Evolutionary conservation across 1,140 invertebrate genomes (phyloP).

Genomic region (Zaprionus nigranus): DNA sequence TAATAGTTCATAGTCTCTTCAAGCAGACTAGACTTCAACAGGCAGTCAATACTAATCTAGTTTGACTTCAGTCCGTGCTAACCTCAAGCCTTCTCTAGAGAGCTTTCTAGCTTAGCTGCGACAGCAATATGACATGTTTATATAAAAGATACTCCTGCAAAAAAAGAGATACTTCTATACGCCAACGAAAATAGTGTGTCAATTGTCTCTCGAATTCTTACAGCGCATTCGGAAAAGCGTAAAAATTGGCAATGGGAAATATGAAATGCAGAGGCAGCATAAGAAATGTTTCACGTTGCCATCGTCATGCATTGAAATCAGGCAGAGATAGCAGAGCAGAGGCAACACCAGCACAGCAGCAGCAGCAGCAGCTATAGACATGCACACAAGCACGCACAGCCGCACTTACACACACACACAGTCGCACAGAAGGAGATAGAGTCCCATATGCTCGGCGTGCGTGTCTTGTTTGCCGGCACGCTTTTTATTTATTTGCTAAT

Average conservation of each 20-base stretch:
- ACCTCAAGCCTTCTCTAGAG: no score
- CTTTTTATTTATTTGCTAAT: constrained; percentile 77
- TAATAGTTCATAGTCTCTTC: no score
- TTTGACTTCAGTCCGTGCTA: no score
- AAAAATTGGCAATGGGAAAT: constrained; percentile 17
- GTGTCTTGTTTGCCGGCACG: constrained; percentile 58
- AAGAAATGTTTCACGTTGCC: constrained; percentile 42
- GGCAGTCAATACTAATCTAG: no score
- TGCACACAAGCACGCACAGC: constrained; percentile 7
- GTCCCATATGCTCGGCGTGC: constrained; percentile 42
- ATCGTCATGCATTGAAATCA: constrained; percentile 64
- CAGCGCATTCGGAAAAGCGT: constrained; percentile 20
- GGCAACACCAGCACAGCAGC: constrained; percentile 12
- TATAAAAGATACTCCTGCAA: no score
- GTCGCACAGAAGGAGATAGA: neutral
- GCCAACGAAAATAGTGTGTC: no score
- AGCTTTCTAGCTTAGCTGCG: no score
- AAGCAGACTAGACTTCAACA: no score
- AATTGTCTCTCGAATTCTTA: constrained; percentile 8
- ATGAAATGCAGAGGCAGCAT: constrained; percentile 57
- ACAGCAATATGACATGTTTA: no score
- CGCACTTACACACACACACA: constrained; percentile 10
- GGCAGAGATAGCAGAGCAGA: constrained; percentile 5
- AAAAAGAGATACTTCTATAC: no score
- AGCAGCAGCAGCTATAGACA: constrained; percentile 4